These are phyloP conservation scores for Congeria kusceri DNA, from an alignment of 2,888 invertebrate genomes.

Conservation along the genomic window DNA sequence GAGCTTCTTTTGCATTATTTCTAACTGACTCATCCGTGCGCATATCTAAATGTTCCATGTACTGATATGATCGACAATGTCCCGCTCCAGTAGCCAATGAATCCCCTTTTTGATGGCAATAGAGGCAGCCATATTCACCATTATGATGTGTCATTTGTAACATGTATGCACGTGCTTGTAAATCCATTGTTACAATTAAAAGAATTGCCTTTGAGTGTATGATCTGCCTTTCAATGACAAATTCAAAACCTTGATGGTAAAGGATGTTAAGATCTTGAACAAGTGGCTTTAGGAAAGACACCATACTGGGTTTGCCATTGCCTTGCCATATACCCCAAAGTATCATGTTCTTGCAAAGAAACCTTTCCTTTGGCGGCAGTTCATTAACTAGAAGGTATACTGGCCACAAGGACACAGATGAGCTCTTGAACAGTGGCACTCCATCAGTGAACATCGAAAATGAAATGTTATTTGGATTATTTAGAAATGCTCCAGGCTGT, in stretches of 20 bases:
- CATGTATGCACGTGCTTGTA: constrained; percentile 54
- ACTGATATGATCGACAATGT: constrained; percentile 33
- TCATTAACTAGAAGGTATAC: constrained; percentile 53
- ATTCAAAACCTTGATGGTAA: constrained; percentile 19
- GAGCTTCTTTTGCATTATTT: constrained; percentile 2
- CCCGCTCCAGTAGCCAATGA: constrained; percentile 22
- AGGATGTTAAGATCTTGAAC: constrained; percentile 30
- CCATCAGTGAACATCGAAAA: constrained; percentile 38
- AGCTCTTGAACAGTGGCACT: constrained; percentile 41
- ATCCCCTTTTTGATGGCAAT: constrained; percentile 12
- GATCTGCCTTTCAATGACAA: background rate
- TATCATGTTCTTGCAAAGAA: constrained; percentile 46
- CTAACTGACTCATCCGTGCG: constrained; percentile 11
- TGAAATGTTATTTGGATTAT: constrained; percentile 22
- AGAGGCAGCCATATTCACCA: constrained; percentile 52
- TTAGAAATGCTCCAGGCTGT: constrained; percentile 31
- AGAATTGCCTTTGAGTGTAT: constrained; percentile 11
- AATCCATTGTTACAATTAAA: constrained; percentile 28
- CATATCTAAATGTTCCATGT: background rate
- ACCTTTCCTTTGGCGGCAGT: constrained; percentile 35
- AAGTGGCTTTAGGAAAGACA: constrained; percentile 45
- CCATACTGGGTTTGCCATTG: constrained; percentile 36
- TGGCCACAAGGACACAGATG: constrained; percentile 46
- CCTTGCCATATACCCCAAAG: constrained; percentile 33
- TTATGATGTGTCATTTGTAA: constrained; percentile 57